phyloP scores from a whole-genome alignment of 1,140 invertebrate species.

The Drosophila bocki region DNA sequence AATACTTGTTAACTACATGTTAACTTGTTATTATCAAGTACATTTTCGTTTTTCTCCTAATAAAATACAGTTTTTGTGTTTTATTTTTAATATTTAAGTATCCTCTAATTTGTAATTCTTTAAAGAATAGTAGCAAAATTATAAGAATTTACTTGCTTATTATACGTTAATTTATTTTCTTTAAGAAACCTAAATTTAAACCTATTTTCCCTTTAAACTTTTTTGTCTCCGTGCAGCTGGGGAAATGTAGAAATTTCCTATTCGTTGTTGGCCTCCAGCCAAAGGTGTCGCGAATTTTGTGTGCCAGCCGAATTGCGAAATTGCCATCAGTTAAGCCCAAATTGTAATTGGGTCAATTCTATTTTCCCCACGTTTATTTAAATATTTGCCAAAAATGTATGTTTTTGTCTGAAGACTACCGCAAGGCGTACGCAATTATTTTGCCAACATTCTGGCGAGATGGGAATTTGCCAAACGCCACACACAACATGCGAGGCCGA shows the following conservation, averaged over 20 bases:
- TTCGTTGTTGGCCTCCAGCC: conserved; percentile 61
- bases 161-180: not conserved
- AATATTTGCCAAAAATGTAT: conserved; percentile 61
- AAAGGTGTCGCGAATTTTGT: conserved; percentile 58
- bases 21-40: not conserved
- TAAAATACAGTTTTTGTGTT: not conserved
- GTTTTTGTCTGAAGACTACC: conserved; percentile 50
- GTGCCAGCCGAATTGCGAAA: conserved; percentile 72
- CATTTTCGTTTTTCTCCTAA: fast-evolving
- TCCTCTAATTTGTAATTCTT: not conserved
- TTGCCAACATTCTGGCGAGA: conserved; percentile 63
- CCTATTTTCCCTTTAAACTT: not conserved
- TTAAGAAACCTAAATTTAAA: not conserved
- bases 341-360: conserved; percentile 79
- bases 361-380: conserved; percentile 53
- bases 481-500: conserved; percentile 15
- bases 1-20: no score
- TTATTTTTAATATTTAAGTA: not conserved
- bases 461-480: conserved; percentile 61
- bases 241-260: conserved; percentile 14
- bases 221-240: not conserved
- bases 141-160: not conserved
- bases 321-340: conserved; percentile 71
- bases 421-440: conserved; percentile 77
- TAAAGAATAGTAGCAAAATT: not conserved